These are phyloP conservation scores for Drosophila macrospina DNA, from an alignment of 2,888 invertebrate genomes.

Conservation along the genomic window DNA sequence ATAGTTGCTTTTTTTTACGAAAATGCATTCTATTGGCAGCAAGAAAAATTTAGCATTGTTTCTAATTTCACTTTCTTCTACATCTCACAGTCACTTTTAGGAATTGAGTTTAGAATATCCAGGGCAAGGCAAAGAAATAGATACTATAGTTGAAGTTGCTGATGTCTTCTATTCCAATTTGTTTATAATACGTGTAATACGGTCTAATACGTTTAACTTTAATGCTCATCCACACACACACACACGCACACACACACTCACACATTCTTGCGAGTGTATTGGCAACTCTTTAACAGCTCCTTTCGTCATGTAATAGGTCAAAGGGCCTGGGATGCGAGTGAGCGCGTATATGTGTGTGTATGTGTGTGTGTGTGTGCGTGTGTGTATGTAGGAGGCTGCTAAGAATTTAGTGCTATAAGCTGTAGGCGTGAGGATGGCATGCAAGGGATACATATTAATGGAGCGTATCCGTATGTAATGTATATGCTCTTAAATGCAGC, in stretches of 20 bases:
- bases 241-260: not conserved
- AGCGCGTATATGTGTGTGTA: constrained; percentile 22
- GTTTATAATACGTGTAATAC: constrained; percentile 47
- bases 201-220: constrained; percentile 58
- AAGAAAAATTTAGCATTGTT: too few relatives aligned
- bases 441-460: constrained; percentile 82
- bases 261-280: constrained; percentile 28
- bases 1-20: too few relatives aligned
- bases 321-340: constrained; percentile 41
- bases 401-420: constrained; percentile 61
- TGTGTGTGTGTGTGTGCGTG: constrained; percentile 18
- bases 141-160: constrained; percentile 17
- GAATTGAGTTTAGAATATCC: not conserved
- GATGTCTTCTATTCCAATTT: constrained; percentile 51
- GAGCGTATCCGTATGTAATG: constrained; percentile 82
- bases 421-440: constrained; percentile 73
- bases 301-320: constrained; percentile 79
- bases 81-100: not conserved
- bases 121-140: too few relatives aligned
- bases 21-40: too few relatives aligned
- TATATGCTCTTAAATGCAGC: constrained; percentile 81
- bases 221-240: constrained; percentile 32
- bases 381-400: constrained; percentile 38
- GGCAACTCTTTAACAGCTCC: constrained; percentile 71
- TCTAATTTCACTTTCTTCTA: not conserved